Conservation (phyloP, 2,888 invertebrate genomes). For the Tetragonula carbonaria region DNA sequence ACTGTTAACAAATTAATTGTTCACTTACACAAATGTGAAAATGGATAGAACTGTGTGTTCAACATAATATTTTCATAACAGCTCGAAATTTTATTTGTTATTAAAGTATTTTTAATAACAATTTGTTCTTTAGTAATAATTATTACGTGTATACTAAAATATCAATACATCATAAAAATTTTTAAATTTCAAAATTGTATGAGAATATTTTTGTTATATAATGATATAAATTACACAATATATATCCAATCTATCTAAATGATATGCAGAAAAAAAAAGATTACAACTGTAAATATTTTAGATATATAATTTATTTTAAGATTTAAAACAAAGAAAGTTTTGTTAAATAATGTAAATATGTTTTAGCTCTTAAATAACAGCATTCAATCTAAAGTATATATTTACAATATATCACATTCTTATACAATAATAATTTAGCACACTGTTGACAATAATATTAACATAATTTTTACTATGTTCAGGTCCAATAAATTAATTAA, state of each 20-base stretch:
- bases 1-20: not conserved
- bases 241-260: not conserved
- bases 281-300: not conserved
- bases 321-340: slow-evolving; percentile 35
- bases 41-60: not conserved
- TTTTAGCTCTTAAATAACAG: slow-evolving; percentile 51
- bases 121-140: not conserved
- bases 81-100: not conserved
- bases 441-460: slow-evolving; percentile 36
- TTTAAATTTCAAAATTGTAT: not conserved
- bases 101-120: not conserved
- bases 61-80: not conserved
- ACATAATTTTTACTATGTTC: slow-evolving; percentile 31
- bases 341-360: slow-evolving; percentile 52
- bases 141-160: not conserved
- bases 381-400: slow-evolving; percentile 54
- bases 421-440: slow-evolving; percentile 43
- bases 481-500: slow-evolving; percentile 50
- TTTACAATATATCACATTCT: slow-evolving; percentile 68
- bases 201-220: not conserved
- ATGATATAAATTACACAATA: not conserved
- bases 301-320: slow-evolving; percentile 55
- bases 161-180: not conserved
- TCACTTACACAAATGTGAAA: not conserved
- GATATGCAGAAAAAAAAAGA: not conserved